Evolutionary conservation across 1,140 invertebrate genomes (phyloP).

Genomic region (Saccostrea echinata): DNA sequence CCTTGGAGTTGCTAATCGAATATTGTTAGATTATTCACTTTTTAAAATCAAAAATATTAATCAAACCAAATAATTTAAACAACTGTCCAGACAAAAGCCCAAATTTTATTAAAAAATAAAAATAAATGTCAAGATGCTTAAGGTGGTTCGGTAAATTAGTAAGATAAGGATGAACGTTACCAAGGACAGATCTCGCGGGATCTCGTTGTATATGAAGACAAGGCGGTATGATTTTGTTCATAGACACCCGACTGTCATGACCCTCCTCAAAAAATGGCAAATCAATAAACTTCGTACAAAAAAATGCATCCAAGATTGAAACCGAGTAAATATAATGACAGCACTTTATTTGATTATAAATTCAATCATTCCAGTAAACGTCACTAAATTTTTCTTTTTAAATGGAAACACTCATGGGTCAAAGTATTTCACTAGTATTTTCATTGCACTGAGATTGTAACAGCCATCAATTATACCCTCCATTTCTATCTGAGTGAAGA

Average conservation of each 20-base stretch:
- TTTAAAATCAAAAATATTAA: background rate
- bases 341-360: background rate
- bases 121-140: too few species aligned
- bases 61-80: background rate
- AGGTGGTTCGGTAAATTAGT: too few species aligned
- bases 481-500: background rate
- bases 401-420: background rate
- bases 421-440: conserved; percentile 21
- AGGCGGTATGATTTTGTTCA: background rate
- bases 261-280: background rate
- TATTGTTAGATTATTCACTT: too few species aligned
- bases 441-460: conserved; percentile 2
- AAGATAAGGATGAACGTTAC: background rate
- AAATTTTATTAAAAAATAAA: background rate
- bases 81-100: background rate
- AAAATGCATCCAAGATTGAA: background rate
- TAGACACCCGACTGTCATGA: background rate
- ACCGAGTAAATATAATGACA: background rate
- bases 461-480: background rate
- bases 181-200: background rate
- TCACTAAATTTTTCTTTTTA: conserved; percentile 13
- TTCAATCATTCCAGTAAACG: background rate
- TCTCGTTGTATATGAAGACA: background rate
- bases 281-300: conserved; percentile 5
- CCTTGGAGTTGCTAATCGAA: too few species aligned